Conservation (phyloP, 2,113 vertebrate genomes). For the Pachypanchax playfairii region DNA sequence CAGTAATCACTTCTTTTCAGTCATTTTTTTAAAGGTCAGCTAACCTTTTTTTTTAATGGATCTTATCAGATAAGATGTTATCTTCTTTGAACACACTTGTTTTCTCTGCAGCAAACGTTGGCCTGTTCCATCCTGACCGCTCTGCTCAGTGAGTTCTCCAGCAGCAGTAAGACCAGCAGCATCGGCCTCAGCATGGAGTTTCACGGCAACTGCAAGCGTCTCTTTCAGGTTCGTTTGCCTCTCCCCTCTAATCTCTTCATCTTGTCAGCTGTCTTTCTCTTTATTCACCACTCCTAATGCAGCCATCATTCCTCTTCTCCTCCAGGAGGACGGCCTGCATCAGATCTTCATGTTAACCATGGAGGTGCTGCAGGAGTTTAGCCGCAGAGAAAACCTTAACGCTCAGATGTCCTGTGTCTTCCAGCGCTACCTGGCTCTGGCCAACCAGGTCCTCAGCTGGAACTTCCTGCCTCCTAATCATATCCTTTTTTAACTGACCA, state of each 20-base stretch:
- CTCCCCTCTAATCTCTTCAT: not conserved
- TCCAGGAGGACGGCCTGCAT: slow-evolving; percentile 92
- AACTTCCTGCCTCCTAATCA: slow-evolving; percentile 98
- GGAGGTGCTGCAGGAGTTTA: slow-evolving; percentile 98
- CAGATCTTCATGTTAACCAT: slow-evolving; percentile 97
- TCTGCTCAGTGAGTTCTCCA: slow-evolving; percentile 96
- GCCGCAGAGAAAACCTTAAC: slow-evolving; percentile 91
- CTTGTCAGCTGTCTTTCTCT: not conserved
- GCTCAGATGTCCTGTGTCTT: slow-evolving; percentile 98
- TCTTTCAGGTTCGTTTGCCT: slow-evolving; percentile 87
- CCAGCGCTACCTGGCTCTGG: slow-evolving; percentile 95
- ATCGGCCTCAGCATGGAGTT: slow-evolving; percentile 99
- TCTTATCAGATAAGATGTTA: not conserved
- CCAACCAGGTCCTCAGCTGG: slow-evolving; percentile 99
- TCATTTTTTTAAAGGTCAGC: too few relatives aligned
- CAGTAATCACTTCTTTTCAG: too few relatives aligned
- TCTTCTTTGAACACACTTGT: slow-evolving; percentile 9
- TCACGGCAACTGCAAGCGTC: slow-evolving; percentile 96
- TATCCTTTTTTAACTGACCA: slow-evolving; percentile 86
- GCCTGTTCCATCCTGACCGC: slow-evolving; percentile 98
- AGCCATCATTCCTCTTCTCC: not conserved
- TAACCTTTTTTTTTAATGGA: too few relatives aligned
- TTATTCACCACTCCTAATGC: not conserved
- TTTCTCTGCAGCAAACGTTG: slow-evolving; percentile 89
- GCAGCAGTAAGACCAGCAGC: slow-evolving; percentile 99